Percentiles rank a stretch among this genome's conserved stretches.
Conservation (phyloP, 2,113 vertebrate species). For the Pyrgilauda ruficollis region DNA sequence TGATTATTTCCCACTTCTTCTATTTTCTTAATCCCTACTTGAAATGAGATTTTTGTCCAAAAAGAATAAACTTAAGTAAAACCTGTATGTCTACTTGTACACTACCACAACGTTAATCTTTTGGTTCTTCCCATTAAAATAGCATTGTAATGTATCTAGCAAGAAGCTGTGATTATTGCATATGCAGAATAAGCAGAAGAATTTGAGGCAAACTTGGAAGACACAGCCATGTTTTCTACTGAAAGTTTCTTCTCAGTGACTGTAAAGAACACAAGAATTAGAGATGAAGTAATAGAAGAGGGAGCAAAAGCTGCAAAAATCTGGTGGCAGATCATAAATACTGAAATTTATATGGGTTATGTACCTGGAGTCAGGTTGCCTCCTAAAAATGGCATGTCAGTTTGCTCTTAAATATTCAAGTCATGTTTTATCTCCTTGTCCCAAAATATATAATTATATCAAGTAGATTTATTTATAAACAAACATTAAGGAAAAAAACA, state of each 20-base stretch:
- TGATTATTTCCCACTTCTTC: not conserved
- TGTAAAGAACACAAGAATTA: not conserved
- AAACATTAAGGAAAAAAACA: not conserved
- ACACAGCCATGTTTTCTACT: not conserved
- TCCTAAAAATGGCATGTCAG: not conserved
- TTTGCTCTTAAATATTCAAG: not conserved
- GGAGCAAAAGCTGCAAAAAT: not conserved
- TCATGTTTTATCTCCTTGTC: not conserved
- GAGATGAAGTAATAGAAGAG: not conserved
- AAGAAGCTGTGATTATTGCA: not conserved
- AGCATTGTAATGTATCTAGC: not conserved
- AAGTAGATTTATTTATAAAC: not conserved
- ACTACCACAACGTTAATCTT: not conserved
- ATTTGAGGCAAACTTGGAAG: not conserved
- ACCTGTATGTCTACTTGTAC: not conserved
- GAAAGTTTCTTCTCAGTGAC: not conserved
- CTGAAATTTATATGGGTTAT: not conserved
- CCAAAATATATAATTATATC: not conserved
- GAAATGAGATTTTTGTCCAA: not conserved
- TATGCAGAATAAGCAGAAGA: not conserved
- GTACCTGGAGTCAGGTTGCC: not conserved
- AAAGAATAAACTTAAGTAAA: not conserved
- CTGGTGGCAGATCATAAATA: not conserved
- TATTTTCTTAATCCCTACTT: not conserved
- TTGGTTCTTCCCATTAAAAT: not conserved